Conservation (phyloP, 2,797 vertebrate genomes). For the Lacerta viridis region DNA sequence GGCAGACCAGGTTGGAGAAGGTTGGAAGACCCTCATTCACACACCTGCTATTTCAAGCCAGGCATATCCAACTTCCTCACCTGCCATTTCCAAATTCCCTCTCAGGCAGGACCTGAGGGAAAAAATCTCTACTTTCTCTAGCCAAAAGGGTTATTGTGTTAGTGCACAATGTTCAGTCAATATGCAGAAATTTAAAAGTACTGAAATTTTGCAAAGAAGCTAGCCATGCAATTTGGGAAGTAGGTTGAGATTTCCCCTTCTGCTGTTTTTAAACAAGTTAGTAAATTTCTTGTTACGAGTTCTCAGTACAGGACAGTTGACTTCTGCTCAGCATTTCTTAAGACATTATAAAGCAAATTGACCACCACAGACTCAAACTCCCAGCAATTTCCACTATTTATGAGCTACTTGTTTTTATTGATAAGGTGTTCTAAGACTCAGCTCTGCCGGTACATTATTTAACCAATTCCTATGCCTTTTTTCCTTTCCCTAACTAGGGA, state of each 20-base stretch:
- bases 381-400: too few species aligned
- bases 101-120: neutral
- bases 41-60: neutral
- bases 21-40: slow-evolving; percentile 27
- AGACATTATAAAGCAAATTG: accelerated
- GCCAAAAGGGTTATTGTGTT: too few species aligned
- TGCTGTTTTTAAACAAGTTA: neutral
- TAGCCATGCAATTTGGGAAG: neutral
- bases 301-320: slow-evolving; percentile 9
- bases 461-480: too few species aligned
- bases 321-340: slow-evolving; percentile 56
- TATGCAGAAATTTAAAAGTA: neutral
- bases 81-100: neutral
- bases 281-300: neutral
- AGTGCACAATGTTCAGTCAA: too few species aligned
- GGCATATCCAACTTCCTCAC: neutral
- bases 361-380: neutral
- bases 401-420: neutral
- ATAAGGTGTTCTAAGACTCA: neutral
- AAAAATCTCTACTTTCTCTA: neutral
- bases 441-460: neutral
- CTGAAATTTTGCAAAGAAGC: neutral
- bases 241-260: neutral
- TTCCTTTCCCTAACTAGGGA: neutral
- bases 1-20: too few species aligned